Percentiles rank a stretch among this genome's conserved stretches.
Conservation (phyloP, 1,140 invertebrate genomes). For the Drosophila murphyi region DNA sequence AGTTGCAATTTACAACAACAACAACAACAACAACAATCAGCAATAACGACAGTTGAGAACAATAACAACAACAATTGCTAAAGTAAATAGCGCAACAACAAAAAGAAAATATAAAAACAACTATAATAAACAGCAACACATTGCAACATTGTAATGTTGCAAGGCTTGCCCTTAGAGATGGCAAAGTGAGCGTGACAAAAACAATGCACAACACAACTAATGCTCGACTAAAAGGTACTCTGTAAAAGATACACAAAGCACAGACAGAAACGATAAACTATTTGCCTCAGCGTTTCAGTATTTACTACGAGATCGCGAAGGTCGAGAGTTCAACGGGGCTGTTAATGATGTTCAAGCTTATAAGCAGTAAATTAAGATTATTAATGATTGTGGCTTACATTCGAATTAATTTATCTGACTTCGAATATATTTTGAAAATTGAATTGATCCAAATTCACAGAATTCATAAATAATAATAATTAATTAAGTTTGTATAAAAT, state of each 20-base stretch:
- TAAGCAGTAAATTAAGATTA: no score
- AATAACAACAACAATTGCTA: conserved; percentile 51
- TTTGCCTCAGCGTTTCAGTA: no score
- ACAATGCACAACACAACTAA: neutral
- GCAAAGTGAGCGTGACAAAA: conserved; percentile 10
- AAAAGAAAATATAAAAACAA: conserved; percentile 22
- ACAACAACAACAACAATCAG: conserved; percentile 36
- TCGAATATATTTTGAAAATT: no score
- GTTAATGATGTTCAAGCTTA: no score
- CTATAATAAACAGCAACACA: conserved; percentile 58
- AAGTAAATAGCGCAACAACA: conserved; percentile 52
- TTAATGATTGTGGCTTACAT: no score
- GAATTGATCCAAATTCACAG: neutral
- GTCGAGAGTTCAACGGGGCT: neutral
- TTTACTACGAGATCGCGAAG: neutral
- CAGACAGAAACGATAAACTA: no score
- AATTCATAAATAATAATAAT: neutral
- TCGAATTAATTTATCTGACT: neutral
- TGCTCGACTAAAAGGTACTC: neutral
- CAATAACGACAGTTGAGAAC: conserved; percentile 29
- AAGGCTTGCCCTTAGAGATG: conserved; percentile 28
- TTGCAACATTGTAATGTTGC: conserved; percentile 54
- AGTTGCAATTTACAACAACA: conserved; percentile 67
- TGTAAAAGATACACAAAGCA: neutral
- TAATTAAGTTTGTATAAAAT: no score